phyloP scores from a whole-genome alignment of 2,888 invertebrate genomes.

The Allophyes oxyacanthae region DNA sequence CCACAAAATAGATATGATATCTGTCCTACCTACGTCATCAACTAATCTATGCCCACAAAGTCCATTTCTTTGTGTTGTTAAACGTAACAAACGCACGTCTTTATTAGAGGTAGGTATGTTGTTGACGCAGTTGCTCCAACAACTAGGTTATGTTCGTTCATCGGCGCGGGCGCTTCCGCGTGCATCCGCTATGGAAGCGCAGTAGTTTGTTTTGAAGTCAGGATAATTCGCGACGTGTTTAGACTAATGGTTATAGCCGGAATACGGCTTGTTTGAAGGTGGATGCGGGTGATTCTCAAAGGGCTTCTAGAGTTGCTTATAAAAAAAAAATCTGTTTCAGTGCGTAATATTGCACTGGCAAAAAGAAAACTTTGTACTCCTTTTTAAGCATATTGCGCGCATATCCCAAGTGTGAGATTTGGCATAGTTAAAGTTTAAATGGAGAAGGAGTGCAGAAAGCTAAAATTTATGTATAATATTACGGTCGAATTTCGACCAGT shows the following conservation, averaged over 20 bases:
- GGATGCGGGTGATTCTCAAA: neutral
- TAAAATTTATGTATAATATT: too few species aligned
- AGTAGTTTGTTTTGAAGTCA: slow-evolving; percentile 18
- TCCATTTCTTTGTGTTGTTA: slow-evolving; percentile 24
- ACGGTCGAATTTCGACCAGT: too few species aligned
- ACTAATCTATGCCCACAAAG: slow-evolving; percentile 44
- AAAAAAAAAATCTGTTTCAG: too few species aligned
- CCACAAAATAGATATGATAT: slow-evolving; percentile 6
- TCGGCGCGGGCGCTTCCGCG: slow-evolving; percentile 41
- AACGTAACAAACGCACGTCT: slow-evolving; percentile 55
- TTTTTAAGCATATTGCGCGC: too few species aligned
- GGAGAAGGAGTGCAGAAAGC: too few species aligned
- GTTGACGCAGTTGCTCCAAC: slow-evolving; percentile 65
- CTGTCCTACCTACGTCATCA: neutral
- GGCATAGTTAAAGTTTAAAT: too few species aligned
- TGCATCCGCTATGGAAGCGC: slow-evolving; percentile 33
- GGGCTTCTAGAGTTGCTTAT: too few species aligned
- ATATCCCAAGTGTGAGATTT: too few species aligned
- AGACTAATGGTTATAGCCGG: slow-evolving; percentile 1
- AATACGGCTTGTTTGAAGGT: neutral
- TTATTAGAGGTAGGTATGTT: slow-evolving; percentile 60
- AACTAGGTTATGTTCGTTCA: slow-evolving; percentile 60
- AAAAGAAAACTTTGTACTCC: too few species aligned
- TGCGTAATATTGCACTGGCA: too few species aligned
- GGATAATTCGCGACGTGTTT: slow-evolving; percentile 20